Evolutionary conservation across 2,113 vertebrate genomes (phyloP), one percentile per base, ranked within the genome.

Genomic region (Dunckerocampus dactyliophorus): DNA sequence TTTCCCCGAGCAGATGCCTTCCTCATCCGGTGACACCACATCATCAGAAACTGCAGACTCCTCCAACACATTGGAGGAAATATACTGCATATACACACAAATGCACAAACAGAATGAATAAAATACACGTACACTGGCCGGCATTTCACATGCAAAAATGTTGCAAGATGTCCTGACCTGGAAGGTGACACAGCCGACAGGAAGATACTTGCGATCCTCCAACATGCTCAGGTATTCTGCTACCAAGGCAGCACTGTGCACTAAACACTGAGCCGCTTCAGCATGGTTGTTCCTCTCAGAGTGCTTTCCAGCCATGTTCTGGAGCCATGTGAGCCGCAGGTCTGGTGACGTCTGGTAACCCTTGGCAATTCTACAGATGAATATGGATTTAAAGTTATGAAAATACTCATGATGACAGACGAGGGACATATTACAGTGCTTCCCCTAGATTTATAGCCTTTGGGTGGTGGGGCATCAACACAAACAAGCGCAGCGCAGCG

Each of bases 251-350:
- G 96, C 97, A 0, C 95, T 97, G 89, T 99, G 97, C 55, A 97
- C 95, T 37, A 99, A 87, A 87, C 97, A 99, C 88, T 99, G 97
- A 0, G 96, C 97, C 0, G 96, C 95, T 75, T 99, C 97, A 0
- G 97, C 97, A 0, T 98, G 95, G 66, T 98, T 99, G 86, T 92
- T 96, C 67, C 95, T 93, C 79, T 98, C 97, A 0, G 96, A 95
- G 77, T 99, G 97, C 52, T 98, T 98, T 43, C 97, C 96, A 1
- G 97, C 97, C 97, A 99, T 99, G 90, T 99, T 99, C 88, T 99
- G 97, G 63, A 99, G 83, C 97, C 97, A 99, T 0, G 97, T 99
- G 65, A 99, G 73, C 0, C 97, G 89, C 68, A 99, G 84, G 75
- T 99, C 97, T 0, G 97, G 97, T 17, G 97, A 99, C 0, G 96